Base-by-base conservation (phyloP, 2,113 vertebrate genomes). In the Hippocampus mohnikei region DNA sequence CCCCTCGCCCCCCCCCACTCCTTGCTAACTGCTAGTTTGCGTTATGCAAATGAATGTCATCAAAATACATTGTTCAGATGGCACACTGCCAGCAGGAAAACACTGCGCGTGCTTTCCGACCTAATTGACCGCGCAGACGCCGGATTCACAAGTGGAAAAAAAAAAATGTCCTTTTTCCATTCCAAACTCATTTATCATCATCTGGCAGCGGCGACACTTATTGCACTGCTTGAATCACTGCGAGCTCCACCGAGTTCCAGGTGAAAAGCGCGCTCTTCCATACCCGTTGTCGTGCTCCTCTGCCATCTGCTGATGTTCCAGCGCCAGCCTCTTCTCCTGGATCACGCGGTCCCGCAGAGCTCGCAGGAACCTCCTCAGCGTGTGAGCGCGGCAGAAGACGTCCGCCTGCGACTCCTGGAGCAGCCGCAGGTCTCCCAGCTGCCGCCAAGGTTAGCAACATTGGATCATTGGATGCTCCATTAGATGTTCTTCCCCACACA, bases 251-350 rank as follows among this genome's bases (percentile, higher is more conserved):
- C 1, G 12, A 56, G 56, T 59, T 29, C 25, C 56, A 59, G 56
- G 25, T 59, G 55, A 58, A 59, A 37, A 27, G 55, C 21, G 55
- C 23, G 50, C 50, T 13, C 50, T 27, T 58, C 23, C 91, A 88
- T 73, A 97, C 97, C 94, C 96, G 83, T 93, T 71, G 46, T 71
- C 89, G 62, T 96, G 91, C 46, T 93, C 77, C n/a, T 81, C 70
- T 15, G 95, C 95, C 73, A 73, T 75, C 74, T 81, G 78, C 68
- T 92, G 83, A 72, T 82, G 90, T 62, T 91, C 90, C 91, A 84
- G 72, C 25, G 89, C 80, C 13, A 62, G 77, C 0, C 81, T 71
- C 81, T 87, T 92, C 79, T 93, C 89, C 64, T 91, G 89, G 66
- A 74, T 87, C 52, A 81, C 55, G 20, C 88, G 15, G 67, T 93